Conservation (phyloP, 1,140 invertebrate genomes). For the Micrasema longulum region DNA sequence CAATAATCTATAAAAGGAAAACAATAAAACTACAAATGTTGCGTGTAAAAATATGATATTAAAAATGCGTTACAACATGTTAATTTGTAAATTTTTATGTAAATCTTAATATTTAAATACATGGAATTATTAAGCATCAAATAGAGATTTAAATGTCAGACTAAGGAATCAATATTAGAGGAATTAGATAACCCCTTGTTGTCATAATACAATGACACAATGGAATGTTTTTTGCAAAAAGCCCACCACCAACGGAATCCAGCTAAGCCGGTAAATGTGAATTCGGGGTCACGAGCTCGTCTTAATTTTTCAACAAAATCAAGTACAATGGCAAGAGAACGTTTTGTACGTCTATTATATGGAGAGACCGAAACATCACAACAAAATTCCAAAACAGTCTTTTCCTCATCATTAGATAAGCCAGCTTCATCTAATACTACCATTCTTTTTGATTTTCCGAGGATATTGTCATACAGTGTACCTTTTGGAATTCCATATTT, state of each 20-base stretch:
- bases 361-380: constrained; percentile 79
- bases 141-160: constrained; percentile 27
- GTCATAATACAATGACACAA: constrained; percentile 63
- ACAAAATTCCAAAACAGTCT: constrained; percentile 77
- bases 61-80: too few species aligned
- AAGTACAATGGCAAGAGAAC: constrained; percentile 74
- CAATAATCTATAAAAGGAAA: too few species aligned
- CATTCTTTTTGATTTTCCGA: constrained; percentile 83
- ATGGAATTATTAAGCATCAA: constrained; percentile 6
- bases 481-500: constrained; percentile 82
- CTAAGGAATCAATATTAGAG: constrained; percentile 15
- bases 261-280: constrained; percentile 74
- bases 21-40: too few species aligned
- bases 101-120: too few species aligned
- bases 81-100: too few species aligned
- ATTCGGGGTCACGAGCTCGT: constrained; percentile 72
- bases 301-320: constrained; percentile 75
- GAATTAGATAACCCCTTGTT: constrained; percentile 28
- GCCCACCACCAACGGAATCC: constrained; percentile 87
- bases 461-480: constrained; percentile 82
- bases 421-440: constrained; percentile 78
- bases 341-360: constrained; percentile 79
- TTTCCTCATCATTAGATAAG: constrained; percentile 73
- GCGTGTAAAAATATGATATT: too few species aligned
- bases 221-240: constrained; percentile 83